These are phyloP conservation scores for Ophonus ardosiacus DNA, from an alignment of 2,888 invertebrate species.

Conservation along the genomic window DNA sequence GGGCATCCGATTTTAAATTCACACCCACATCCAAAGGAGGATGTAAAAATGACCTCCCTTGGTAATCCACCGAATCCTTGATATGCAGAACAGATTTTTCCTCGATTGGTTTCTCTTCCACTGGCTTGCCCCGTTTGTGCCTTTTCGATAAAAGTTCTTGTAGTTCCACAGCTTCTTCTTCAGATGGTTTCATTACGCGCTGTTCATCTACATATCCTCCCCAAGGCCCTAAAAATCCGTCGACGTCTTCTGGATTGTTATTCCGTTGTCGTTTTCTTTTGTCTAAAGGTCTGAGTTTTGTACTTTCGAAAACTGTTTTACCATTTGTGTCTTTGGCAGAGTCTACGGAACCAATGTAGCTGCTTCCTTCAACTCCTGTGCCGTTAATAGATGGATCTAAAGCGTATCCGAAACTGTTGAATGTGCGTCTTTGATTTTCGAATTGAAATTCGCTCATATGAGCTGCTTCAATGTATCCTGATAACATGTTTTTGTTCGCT, in stretches of 20 bases:
- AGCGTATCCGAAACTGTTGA: constrained; percentile 96
- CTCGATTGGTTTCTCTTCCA: constrained; percentile 95
- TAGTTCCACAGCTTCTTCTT: constrained; percentile 94
- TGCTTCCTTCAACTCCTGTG: constrained; percentile 74
- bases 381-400: constrained; percentile 92
- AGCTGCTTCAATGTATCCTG: constrained; percentile 96
- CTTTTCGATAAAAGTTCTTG: constrained; percentile 96
- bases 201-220: constrained; percentile 95
- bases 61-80: constrained; percentile 96
- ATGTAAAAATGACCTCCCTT: constrained; percentile 96
- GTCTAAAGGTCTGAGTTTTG: constrained; percentile 84
- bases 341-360: constrained; percentile 81
- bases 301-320: constrained; percentile 94
- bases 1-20: constrained; percentile 89
- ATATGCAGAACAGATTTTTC: constrained; percentile 97
- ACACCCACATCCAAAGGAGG: constrained; percentile 95
- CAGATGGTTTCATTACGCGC: constrained; percentile 91
- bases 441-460: constrained; percentile 98
- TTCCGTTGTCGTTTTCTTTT: constrained; percentile 92
- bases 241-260: constrained; percentile 93
- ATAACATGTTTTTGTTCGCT: constrained; percentile 92
- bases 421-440: constrained; percentile 96
- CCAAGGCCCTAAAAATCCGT: constrained; percentile 98
- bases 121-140: constrained; percentile 89
- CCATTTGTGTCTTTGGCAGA: constrained; percentile 86